phyloP scores from a whole-genome alignment of 2,888 invertebrate species.

The Philaethria dido region DNA sequence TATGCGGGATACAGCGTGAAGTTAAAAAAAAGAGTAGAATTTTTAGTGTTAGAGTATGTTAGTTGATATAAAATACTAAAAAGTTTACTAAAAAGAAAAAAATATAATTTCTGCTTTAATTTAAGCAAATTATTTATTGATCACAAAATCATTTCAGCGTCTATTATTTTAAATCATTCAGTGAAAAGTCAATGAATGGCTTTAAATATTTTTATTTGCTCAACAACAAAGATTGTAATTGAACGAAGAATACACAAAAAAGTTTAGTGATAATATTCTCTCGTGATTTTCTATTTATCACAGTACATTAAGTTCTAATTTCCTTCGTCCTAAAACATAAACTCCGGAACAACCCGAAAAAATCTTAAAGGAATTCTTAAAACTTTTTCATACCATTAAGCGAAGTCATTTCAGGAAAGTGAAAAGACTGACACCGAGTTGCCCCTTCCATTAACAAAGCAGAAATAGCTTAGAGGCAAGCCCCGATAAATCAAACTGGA shows the following conservation, averaged over 20 bases:
- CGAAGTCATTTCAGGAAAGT: conserved; percentile 66
- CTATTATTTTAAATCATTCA: too few species aligned
- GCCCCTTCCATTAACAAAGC: conserved; percentile 70
- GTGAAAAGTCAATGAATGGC: too few species aligned
- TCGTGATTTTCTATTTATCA: conserved; percentile 37
- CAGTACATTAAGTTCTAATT: conserved; percentile 45
- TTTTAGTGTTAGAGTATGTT: too few species aligned
- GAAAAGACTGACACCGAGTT: conserved; percentile 61
- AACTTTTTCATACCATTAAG: conserved; percentile 53
- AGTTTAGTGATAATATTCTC: conserved; percentile 13
- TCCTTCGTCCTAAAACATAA: conserved; percentile 37
- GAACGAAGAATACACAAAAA: background rate
- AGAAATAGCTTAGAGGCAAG: conserved; percentile 61
- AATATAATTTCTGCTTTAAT: too few species aligned
- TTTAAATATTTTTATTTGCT: background rate
- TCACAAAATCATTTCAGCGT: too few species aligned
- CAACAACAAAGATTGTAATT: background rate
- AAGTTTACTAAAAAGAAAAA: too few species aligned
- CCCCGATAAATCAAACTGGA: conserved; percentile 69
- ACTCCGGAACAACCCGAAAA: conserved; percentile 42
- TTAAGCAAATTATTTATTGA: too few species aligned
- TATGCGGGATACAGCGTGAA: too few species aligned
- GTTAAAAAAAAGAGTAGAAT: too few species aligned
- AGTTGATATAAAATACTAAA: too few species aligned
- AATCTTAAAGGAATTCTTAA: conserved; percentile 45